Evolutionary conservation across 2,888 invertebrate species (phyloP).

Genomic region (Charanyca ferruginea): DNA sequence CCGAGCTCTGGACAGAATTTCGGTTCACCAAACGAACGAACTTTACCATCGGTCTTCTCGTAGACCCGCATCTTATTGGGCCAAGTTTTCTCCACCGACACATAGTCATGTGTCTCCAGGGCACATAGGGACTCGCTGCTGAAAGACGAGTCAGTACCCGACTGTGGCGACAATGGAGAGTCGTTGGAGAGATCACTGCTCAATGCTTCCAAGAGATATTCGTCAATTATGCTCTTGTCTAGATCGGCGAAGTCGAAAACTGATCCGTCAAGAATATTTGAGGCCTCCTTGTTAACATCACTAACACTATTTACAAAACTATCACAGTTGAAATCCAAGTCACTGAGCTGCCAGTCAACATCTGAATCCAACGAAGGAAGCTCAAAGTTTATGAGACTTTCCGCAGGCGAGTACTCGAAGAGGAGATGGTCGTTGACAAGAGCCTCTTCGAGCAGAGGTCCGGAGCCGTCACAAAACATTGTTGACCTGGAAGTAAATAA

Average conservation of each 20-base stretch:
- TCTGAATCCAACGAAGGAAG: slow-evolving; percentile 80
- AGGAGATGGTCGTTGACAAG: slow-evolving; percentile 83
- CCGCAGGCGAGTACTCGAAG: slow-evolving; percentile 86
- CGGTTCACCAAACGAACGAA: slow-evolving; percentile 83
- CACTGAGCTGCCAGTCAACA: slow-evolving; percentile 82
- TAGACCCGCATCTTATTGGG: slow-evolving; percentile 61
- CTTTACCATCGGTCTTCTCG: slow-evolving; percentile 71
- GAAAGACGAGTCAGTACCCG: slow-evolving; percentile 73
- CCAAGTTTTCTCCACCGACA: slow-evolving; percentile 67
- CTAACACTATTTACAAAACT: slow-evolving; percentile 81
- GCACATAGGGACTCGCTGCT: slow-evolving; percentile 75
- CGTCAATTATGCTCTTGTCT: slow-evolving; percentile 84
- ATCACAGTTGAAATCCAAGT: slow-evolving; percentile 84
- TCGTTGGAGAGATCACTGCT: slow-evolving; percentile 80
- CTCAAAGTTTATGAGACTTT: slow-evolving; percentile 87
- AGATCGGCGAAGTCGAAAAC: slow-evolving; percentile 85
- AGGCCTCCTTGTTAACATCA: slow-evolving; percentile 79
- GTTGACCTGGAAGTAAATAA: slow-evolving; percentile 74
- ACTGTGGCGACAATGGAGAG: slow-evolving; percentile 72
- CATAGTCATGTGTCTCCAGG: slow-evolving; percentile 74
- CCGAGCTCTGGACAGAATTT: slow-evolving; percentile 87
- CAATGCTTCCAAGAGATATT: slow-evolving; percentile 83
- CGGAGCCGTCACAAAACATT: slow-evolving; percentile 82
- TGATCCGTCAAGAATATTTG: slow-evolving; percentile 73
- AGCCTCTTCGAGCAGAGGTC: slow-evolving; percentile 79